Evolutionary conservation across 2,113 vertebrate genomes (phyloP).

Genomic region (Tupaia chinensis): DNA sequence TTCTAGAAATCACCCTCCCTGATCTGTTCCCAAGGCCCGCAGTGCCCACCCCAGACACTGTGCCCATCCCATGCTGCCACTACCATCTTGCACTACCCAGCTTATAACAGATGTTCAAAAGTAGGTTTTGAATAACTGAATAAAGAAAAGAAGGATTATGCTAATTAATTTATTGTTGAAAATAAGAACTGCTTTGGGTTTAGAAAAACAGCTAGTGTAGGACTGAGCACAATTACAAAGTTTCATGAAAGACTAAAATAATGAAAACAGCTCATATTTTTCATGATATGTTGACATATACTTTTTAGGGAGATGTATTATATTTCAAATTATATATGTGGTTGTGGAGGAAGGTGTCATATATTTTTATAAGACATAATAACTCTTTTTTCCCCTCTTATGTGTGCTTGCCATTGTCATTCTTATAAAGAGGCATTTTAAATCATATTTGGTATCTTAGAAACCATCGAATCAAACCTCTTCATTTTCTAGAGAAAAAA

Average conservation of each 20-base stretch:
- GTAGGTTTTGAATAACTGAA: neutral
- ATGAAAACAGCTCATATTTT: neutral
- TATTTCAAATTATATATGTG: neutral
- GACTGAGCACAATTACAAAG: neutral
- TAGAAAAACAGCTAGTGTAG: conserved; percentile 39
- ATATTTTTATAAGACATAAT: neutral
- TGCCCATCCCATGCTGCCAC: too few relatives aligned
- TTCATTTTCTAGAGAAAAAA: neutral
- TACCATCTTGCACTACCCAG: neutral
- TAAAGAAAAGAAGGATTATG: conserved; percentile 44
- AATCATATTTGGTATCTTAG: neutral
- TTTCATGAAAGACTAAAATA: conserved; percentile 2
- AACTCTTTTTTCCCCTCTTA: neutral
- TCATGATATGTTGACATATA: neutral
- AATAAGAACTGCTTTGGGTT: neutral
- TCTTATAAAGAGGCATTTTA: neutral
- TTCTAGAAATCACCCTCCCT: neutral
- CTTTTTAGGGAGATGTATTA: neutral
- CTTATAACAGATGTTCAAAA: conserved; percentile 6
- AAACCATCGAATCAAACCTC: neutral
- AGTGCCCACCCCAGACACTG: neutral
- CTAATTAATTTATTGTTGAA: conserved; percentile 27
- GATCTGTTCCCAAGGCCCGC: neutral
- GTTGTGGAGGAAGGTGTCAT: neutral
- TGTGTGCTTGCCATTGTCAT: neutral